Evolutionary conservation across 2,113 vertebrate genomes (phyloP), one percentile per base, ranked within the genome.

Genomic region (Oreochromis tanganicae): DNA sequence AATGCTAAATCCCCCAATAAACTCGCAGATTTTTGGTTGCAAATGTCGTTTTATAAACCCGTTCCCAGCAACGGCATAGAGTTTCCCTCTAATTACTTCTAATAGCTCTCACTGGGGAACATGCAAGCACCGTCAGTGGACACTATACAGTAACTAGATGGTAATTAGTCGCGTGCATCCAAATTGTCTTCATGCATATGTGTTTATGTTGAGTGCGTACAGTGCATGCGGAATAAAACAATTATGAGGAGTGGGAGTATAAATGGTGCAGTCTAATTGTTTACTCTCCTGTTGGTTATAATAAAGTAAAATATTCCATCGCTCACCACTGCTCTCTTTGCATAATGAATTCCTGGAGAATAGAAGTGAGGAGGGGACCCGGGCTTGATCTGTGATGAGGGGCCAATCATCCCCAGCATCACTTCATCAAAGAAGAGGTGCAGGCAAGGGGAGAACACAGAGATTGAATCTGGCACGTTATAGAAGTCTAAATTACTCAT

Each of bases 341-440:
- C 88, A 89, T 94, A 90, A 93, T 93, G 81, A 90, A 86, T 87
- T 93, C 87, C 80, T 83, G 82, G 24, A 83, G 86, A 86, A 89
- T 66, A 21, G 96, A 96, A 95, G 96, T 96, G 97, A 96, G 54
- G 78, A 85, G 85, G 56, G 66, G 87, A 85, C 84, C 75, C 56
- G 81, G 50, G 79, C 48, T 11, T 14, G 83, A 75, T 88, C 73
- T 63, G 89, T 73, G 87, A 88, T 88, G 83, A 92, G 90, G 46
- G 63, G 88, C 87, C 91, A 93, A 86, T 94, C 85, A 89, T 88
- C 82, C 81, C 32, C 81, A 61, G 86, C n/a, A 54, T 90, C 48
- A 81, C 55, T 85, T 85, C 81, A 89, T 88, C 87, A 91, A 50
- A 87, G 41, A 55, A 78, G 46, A 50, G 75, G 32, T 59, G 84